Conservation (phyloP, 1,140 invertebrate genomes). For the Rhyacophila brunnea region DNA sequence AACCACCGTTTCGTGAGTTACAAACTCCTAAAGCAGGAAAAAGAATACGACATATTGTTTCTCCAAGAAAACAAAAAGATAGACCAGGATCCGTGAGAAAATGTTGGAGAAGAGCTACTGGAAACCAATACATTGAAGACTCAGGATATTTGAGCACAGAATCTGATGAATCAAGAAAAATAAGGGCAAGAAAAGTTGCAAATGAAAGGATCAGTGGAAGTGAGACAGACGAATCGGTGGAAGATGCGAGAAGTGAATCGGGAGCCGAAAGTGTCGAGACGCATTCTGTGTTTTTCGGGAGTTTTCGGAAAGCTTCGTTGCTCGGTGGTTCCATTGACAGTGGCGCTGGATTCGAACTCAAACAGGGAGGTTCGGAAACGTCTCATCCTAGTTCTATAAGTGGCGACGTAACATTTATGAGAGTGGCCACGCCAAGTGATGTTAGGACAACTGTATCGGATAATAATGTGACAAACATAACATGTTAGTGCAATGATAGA, state of each 20-base stretch:
- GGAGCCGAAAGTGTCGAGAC: constrained; percentile 81
- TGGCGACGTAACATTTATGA: neutral
- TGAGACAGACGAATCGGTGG: constrained; percentile 55
- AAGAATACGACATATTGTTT: constrained; percentile 3
- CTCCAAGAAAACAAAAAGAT: constrained; percentile 14
- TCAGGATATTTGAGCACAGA: constrained; percentile 78
- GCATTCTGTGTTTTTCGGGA: constrained; percentile 77
- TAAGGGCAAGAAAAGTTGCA: constrained; percentile 43
- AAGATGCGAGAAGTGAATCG: constrained; percentile 76
- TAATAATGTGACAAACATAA: constrained; percentile 4
- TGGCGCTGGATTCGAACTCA: constrained; percentile 21
- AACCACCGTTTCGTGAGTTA: constrained; percentile 17
- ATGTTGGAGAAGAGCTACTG: constrained; percentile 21
- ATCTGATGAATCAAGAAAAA: constrained; percentile 58
- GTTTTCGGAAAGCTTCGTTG: constrained; percentile 53
- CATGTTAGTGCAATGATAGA: constrained; percentile 23
- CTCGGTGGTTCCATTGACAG: constrained; percentile 28
- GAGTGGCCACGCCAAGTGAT: neutral
- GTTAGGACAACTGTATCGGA: neutral
- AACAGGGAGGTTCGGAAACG: neutral
- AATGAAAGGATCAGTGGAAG: constrained; percentile 54
- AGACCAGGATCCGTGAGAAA: constrained; percentile 20
- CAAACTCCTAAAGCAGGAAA: constrained; percentile 32
- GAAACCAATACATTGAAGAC: constrained; percentile 50
- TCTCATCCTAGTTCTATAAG: neutral